These are phyloP conservation scores for Drosophila hamatofila DNA, from an alignment of 2,888 invertebrate species.

Conservation along the genomic window DNA sequence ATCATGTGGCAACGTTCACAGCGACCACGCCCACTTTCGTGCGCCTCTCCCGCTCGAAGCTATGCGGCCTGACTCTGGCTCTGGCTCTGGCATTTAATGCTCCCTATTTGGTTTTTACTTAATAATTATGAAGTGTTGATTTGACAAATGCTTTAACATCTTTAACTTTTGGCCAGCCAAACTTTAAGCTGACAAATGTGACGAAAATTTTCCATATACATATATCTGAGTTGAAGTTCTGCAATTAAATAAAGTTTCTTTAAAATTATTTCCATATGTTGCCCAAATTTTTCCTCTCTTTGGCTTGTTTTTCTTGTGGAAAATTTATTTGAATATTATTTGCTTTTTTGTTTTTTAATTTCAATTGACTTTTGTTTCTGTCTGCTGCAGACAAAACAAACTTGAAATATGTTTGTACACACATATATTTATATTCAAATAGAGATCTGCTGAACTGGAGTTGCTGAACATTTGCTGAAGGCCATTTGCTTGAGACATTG, in stretches of 20 bases:
- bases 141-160: constrained; percentile 43
- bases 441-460: constrained; percentile 9
- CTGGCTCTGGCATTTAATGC: constrained; percentile 24
- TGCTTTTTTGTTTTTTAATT: constrained; percentile 19
- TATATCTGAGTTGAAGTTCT: not conserved
- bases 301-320: constrained; percentile 9
- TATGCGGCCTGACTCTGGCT: constrained; percentile 4
- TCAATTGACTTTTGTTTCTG: constrained; percentile 35
- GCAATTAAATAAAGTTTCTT: not conserved
- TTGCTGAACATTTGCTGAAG: constrained; percentile 31
- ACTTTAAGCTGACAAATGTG: not conserved
- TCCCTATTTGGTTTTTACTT: constrained; percentile 24
- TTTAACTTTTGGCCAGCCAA: not conserved
- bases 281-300: not conserved
- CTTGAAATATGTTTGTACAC: not conserved
- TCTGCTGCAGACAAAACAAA: constrained; percentile 8
- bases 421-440: not conserved
- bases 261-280: not conserved
- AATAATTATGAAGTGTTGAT: constrained; percentile 59
- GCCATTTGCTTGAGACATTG: constrained; percentile 33
- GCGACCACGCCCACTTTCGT: constrained; percentile 15
- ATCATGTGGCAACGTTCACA: constrained; percentile 59
- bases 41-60: not conserved
- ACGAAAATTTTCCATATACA: not conserved
- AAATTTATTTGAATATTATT: no score